phyloP scores from a whole-genome alignment of 2,888 invertebrate genomes.

The Brenthis hecate region DNA sequence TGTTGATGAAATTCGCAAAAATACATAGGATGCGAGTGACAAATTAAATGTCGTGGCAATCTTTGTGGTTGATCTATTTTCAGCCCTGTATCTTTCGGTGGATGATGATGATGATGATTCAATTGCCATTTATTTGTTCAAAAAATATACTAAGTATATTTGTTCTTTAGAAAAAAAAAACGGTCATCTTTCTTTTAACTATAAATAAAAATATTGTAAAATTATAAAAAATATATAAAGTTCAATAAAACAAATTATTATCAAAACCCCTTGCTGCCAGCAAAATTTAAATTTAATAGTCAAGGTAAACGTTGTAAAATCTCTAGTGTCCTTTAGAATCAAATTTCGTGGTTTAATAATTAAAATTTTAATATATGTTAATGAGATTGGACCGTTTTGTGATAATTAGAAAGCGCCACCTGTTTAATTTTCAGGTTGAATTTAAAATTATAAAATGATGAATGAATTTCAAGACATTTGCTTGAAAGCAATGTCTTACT shows the following conservation, averaged over 20 bases:
- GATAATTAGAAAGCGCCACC: constrained; percentile 43
- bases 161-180: too few relatives aligned
- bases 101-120: too few relatives aligned
- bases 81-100: too few relatives aligned
- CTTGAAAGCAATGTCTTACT: too few relatives aligned
- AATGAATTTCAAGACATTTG: constrained; percentile 2
- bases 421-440: constrained; percentile 40
- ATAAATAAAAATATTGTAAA: neutral
- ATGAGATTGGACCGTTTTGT: constrained; percentile 47
- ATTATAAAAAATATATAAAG: neutral
- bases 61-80: too few relatives aligned
- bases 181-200: too few relatives aligned
- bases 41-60: too few relatives aligned
- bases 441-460: constrained; percentile 16
- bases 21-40: too few relatives aligned
- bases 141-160: too few relatives aligned
- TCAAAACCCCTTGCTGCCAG: constrained; percentile 4
- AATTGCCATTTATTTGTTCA: too few relatives aligned
- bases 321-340: constrained; percentile 24
- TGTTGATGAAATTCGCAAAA: too few relatives aligned
- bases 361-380: constrained; percentile 69
- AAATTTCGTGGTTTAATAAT: constrained; percentile 55
- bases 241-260: neutral
- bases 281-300: constrained; percentile 13
- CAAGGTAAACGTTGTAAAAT: constrained; percentile 15